Base-by-base conservation (phyloP, 2,797 vertebrate species). In the Limnodromus scolopaceus region DNA sequence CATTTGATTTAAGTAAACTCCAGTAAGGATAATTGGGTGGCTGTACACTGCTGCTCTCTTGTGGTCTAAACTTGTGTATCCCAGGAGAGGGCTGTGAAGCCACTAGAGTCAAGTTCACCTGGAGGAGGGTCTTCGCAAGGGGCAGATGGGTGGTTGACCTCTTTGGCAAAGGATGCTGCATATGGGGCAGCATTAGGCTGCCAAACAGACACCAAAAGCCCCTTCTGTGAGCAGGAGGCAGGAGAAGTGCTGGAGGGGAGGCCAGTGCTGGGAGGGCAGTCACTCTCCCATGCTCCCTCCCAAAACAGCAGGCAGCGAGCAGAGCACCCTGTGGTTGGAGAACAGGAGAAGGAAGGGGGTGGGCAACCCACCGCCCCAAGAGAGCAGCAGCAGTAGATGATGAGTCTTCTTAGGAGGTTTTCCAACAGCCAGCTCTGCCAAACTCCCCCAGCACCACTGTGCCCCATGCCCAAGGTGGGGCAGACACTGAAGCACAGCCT, bases 21-120 rank as follows among this genome's bases (percentile, higher is more conserved):
- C 39, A 16, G 27, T 8, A 25, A 57, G 18, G 49, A 30, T 34
- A 61, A 70, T 27, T 20, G 2, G 65, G 60, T 66, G 51, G 46
- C 51, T 96, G 70, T 84, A 84, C 63, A 39, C 84, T 93, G 77
- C 91, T 97, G 93, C 94, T 92, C 92, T 93, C 94, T 85, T 82
- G 92, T 92, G 88, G 92, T 87, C 66, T 63, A 13, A 70, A 72
- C 39, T 1, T 7, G 15, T 25, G 12, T 16, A 34, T 76, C 54
- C 60, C n/a, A 27, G 13, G 20, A 91, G 30, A 88, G 24, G 7
- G 7, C 39, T 72, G n/a, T 16, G 49, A 69, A 79, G n/a, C 27
- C 54, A 74, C 13, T 17, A 20, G 16, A 14, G 10, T 16, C 8
- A 1, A 19, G 22, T 16, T 69, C 18, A 7, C 2, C 0, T 3